Base-by-base conservation (phyloP, 2,113 vertebrate genomes). In the Saimiri boliviensis region DNA sequence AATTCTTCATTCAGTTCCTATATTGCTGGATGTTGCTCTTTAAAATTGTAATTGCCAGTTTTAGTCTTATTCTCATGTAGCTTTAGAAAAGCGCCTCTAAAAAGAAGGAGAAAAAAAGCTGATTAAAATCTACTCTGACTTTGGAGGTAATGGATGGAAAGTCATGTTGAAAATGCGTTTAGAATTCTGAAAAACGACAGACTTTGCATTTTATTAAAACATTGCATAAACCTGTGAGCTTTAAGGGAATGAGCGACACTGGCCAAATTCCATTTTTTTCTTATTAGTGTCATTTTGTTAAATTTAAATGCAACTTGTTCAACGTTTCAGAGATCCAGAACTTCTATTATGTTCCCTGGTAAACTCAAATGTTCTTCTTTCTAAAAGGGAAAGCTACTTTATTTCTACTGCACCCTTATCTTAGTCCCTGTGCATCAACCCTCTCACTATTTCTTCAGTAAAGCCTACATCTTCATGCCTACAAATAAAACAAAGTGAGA, bases 1-100 rank as follows among this genome's bases (percentile, higher is more conserved):
- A 19, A 89, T 79, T 96, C 11, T 95, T 91, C 35, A 71, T 21
- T 94, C 21, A 45, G 1, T 52, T 82, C 12, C 4, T 79, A 2
- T 49, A 60, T 93, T 71, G 12, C 40, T 68, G 13, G 32, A 6
- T 32, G 35, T 91, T 71, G 3, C 0, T 14, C 47, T 94, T 96
- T 82, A 32, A 90, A 87, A 87, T 25, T 82, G 0, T n/a, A 54
- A 76, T 82, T 87, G 35, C 49, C 35, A 71, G 9, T 91, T 95
- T 80, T 60, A 73, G 27, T 91, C 40, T 37, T 13, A 74, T 81
- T 20, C 11, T 74, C 23, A 70, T 86, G 13, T 71, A 79, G 23
- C 20, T 66, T 83, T 89, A 80, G 4, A 74, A 60, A 95, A 84
- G 1, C 30, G 86, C 19, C 3, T 88, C 54, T 13, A 49, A 5